These are phyloP conservation scores for Ceratotherium simum DNA, from an alignment of 2,113 vertebrate species.

Conservation along the genomic window DNA sequence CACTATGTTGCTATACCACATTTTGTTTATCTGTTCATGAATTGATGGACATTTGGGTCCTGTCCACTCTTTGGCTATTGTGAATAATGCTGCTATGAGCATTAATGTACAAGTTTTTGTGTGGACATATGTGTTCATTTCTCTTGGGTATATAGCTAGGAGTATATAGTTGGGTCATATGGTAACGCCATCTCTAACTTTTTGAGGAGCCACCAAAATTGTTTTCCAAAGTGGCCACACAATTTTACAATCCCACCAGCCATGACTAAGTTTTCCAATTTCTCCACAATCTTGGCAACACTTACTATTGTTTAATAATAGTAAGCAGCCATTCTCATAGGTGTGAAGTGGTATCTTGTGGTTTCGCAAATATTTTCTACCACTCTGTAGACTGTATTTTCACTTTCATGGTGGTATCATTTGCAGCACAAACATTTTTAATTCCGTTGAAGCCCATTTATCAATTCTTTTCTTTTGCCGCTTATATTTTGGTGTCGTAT, in stretches of 20 bases:
- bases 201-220: conserved; percentile 21
- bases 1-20: not conserved
- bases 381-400: conserved; percentile 10
- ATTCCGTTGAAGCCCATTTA: conserved; percentile 21
- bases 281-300: not conserved
- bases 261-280: conserved; percentile 23
- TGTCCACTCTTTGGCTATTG: conserved; percentile 14
- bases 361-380: conserved; percentile 41
- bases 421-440: not conserved
- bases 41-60: not conserved
- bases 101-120: not conserved
- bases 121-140: not conserved
- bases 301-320: not conserved
- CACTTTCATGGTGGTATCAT: not conserved
- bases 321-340: not conserved
- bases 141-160: not conserved
- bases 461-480: not conserved
- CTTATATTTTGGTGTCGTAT: not conserved
- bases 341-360: not conserved
- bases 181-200: conserved; percentile 21
- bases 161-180: not conserved
- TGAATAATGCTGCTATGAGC: conserved; percentile 28
- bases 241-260: not conserved
- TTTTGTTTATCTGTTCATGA: conserved; percentile 20
- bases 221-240: not conserved